Evolutionary conservation across 53 echinoderm and acorn worm genomes (phyloP), one percentile per base, ranked within the genome.

Genomic region (Patiria pectinifera): DNA sequence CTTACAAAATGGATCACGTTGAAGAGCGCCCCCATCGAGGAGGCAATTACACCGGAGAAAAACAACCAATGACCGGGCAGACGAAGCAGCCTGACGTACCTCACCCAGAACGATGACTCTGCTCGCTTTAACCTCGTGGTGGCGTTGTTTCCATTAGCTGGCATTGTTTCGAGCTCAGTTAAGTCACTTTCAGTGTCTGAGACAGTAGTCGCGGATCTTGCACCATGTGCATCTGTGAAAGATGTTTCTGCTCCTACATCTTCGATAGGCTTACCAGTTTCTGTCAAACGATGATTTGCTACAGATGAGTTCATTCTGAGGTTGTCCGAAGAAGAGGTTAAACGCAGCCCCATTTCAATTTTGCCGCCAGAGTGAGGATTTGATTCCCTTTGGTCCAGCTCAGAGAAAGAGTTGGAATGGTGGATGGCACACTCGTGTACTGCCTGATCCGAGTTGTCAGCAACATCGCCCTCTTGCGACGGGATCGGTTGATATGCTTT

Each of bases 1-100:
- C 94, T 76, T 79, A 95, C 95, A 92, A 95, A 86, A 62, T 95
- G 92, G 23, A 95, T 94, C 2, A 95, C 91, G 94, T 94, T 95
- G 94, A 95, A 93, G 2, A 95, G 89, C 79, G 59, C 89, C 21
- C 84, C 89, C 18, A 89, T 61, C 46, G 93, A 84, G 45, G 94
- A 84, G 13, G 92, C 16, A 49, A 76, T 76, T 11, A 85, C 93
- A 10, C 84, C 95, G 81, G 91, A 6, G 69, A 91, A 95, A 83
- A 95, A 91, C 78, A 95, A 79, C 93, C 93, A 95, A 71, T 95
- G 92, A 5, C 85, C 83, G 0, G 94, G 94, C 12, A 84, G 84
- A 15, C 93, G 92, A 59, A 94, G 59, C 45, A 95, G 82, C 18
- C 62, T 4, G 24, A 91, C 43, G 82, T 95, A 95, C 74, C 93